These are phyloP conservation scores for Rhyacophila evoluta DNA, from an alignment of 2,888 invertebrate species.

Conservation along the genomic window DNA sequence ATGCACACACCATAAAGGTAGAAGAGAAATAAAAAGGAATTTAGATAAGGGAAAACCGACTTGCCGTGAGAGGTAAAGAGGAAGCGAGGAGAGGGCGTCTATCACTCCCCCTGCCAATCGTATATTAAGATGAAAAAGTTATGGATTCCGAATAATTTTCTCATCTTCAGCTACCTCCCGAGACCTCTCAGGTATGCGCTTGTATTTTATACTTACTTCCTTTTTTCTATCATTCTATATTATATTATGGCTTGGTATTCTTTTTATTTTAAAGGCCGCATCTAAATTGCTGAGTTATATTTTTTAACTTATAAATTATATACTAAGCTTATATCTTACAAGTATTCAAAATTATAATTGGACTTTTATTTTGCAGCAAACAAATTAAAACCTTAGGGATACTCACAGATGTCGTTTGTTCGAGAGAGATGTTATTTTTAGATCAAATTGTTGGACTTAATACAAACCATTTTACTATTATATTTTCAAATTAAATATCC, in stretches of 20 bases:
- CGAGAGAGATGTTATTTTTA: too few relatives aligned
- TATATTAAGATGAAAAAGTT: constrained; percentile 49
- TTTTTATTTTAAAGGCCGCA: neutral
- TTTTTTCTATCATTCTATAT: neutral
- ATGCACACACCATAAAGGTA: constrained; percentile 35
- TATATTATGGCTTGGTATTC: neutral
- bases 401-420: too few relatives aligned
- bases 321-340: too few relatives aligned
- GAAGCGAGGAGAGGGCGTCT: neutral
- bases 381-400: too few relatives aligned
- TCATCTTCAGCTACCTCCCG: constrained; percentile 33
- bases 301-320: too few relatives aligned
- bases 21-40: constrained; percentile 49
- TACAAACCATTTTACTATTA: too few relatives aligned
- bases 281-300: neutral
- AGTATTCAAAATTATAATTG: too few relatives aligned
- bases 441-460: too few relatives aligned
- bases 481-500: too few relatives aligned
- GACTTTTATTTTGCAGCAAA: too few relatives aligned
- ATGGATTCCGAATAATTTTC: constrained; percentile 52
- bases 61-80: neutral
- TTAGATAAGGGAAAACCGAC: constrained; percentile 42
- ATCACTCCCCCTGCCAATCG: constrained; percentile 46
- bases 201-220: neutral
- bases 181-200: constrained; percentile 1